Base-by-base conservation (phyloP, 2,797 vertebrate species). In the Nothura maculosa region DNA sequence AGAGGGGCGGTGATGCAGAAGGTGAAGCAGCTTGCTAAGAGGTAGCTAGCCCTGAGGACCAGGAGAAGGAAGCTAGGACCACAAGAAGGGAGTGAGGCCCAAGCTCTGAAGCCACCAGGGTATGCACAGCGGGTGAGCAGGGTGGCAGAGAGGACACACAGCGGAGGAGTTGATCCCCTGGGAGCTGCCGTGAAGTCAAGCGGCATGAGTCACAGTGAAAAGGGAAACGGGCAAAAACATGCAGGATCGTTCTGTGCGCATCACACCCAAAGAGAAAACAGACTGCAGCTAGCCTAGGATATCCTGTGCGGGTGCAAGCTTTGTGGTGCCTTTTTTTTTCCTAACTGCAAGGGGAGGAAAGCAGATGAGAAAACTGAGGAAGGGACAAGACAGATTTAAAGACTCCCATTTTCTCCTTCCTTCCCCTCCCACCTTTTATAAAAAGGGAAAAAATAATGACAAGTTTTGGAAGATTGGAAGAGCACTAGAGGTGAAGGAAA, bases 181-280 rank as follows among this genome's bases (percentile, higher is more conserved):
- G 60, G 74, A 93, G 54, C 3, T 75, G 21, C 16, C 27, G 43
- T 84, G 79, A 87, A 66, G 64, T 85, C 22, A 83, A 32, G 43
- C 24, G 64, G 52, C 66, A 40, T 95, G 81, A 95, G 79, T 95
- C 91, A 88, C 60, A 64, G 85, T 70, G 75, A 85, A 95, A 91
- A 73, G 55, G 86, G 69, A 91, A 93, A 81, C 0, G 0, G 40
- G 64, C 81, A 90, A 79, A 21, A 91, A 55, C 77, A 68, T 1
- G 16, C 73, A 60, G 7, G 38, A 81, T 43, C 48, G 34, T 64
- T 61, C 60, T 60, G 47, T 3, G 6, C 0, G 0, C 36, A 92
- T 91, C 70, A 81, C 42, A 0, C 70, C 72, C 77, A 91, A 85
- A 91, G 52, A 18, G 80, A 89, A 96, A 94, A 60, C 28, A 91